Conservation (phyloP, 2,113 vertebrate species). For the Salminus brasiliensis region DNA sequence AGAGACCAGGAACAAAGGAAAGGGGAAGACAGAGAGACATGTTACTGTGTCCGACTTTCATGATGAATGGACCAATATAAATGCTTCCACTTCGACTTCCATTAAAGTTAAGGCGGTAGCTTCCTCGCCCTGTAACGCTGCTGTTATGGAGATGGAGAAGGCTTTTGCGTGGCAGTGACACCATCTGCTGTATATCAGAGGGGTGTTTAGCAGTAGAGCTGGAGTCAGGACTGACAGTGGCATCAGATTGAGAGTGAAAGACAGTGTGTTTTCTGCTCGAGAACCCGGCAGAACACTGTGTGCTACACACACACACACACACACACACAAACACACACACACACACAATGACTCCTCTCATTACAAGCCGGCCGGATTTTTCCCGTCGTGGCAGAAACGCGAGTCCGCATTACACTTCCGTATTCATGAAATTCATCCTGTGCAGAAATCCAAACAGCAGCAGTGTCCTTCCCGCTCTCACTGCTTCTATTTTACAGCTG, state of each 20-base stretch:
- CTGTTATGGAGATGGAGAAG: too few relatives aligned
- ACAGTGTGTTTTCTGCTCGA: background rate
- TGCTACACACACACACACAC: too few relatives aligned
- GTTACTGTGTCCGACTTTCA: too few relatives aligned
- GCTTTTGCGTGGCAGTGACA: too few relatives aligned
- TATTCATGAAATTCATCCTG: constrained; percentile 28
- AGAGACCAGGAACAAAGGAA: too few relatives aligned
- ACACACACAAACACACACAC: too few relatives aligned
- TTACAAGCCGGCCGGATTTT: background rate
- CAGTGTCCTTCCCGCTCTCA: constrained; percentile 1
- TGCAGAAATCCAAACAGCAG: constrained; percentile 21
- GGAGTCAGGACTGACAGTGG: background rate
- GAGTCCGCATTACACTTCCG: background rate
- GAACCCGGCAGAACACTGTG: background rate
- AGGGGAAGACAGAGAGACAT: too few relatives aligned
- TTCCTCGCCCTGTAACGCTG: too few relatives aligned
- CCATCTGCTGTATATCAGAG: too few relatives aligned
- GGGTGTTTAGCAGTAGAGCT: background rate
- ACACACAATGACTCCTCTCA: background rate
- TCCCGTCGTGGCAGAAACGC: background rate
- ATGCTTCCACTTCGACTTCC: too few relatives aligned
- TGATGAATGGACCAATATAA: too few relatives aligned
- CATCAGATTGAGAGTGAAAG: background rate
- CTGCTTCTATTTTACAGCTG: constrained; percentile 19
- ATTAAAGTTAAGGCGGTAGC: too few relatives aligned